Evolutionary conservation across 2,113 vertebrate species (phyloP).

Genomic region (Rhinolophus sinicus): DNA sequence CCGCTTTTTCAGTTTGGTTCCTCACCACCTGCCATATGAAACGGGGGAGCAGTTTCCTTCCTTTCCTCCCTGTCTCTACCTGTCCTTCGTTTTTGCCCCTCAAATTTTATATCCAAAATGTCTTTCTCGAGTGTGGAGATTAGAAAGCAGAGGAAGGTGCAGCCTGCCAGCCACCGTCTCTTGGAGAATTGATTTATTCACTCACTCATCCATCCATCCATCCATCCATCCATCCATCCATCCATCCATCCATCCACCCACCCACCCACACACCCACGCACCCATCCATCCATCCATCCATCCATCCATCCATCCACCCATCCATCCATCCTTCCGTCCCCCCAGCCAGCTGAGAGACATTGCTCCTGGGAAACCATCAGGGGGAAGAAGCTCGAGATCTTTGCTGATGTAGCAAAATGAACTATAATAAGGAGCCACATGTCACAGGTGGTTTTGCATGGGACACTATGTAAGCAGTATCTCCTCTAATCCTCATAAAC

Average conservation of each 20-base stretch:
- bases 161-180: not conserved
- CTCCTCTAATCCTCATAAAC: not conserved
- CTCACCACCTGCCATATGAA: not conserved
- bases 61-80: not conserved
- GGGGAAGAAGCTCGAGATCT: not conserved
- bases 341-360: not conserved
- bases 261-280: fast-evolving
- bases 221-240: not conserved
- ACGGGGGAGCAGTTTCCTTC: not conserved
- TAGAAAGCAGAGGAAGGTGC: not conserved
- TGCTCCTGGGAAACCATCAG: not conserved
- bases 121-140: not conserved
- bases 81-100: not conserved
- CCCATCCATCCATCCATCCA: not conserved
- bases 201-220: no score
- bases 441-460: not conserved
- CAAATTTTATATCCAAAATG: not conserved
- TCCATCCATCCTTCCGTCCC: not conserved
- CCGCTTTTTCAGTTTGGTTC: not conserved
- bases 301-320: fast-evolving
- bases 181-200: not conserved
- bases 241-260: no score
- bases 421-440: not conserved
- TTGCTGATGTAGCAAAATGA: not conserved
- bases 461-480: fast-evolving